A percentile compares a stretch with the other conserved stretches of the same genome.
Conservation (phyloP, 37 sponge, comb jelly and placozoan genomes). For the Spongilla lacustris region DNA sequence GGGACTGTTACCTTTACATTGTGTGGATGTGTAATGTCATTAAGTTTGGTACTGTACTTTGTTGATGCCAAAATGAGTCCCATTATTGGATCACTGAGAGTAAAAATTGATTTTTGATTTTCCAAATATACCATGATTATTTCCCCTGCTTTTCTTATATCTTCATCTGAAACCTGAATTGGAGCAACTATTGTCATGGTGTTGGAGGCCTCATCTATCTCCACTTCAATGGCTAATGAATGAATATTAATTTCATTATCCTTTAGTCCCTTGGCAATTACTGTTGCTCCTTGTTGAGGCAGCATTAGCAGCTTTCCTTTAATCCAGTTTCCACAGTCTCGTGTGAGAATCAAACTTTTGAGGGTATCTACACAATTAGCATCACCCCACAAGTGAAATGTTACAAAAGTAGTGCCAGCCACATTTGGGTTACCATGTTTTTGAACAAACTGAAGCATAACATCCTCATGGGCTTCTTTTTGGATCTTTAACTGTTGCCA, state of each 20-base stretch:
- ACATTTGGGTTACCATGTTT: not conserved
- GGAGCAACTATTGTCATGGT: constrained; percentile 8
- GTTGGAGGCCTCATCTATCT: constrained; percentile 7
- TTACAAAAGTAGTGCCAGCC: not conserved
- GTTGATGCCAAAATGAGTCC: constrained; percentile 21
- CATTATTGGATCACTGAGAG: constrained; percentile 36
- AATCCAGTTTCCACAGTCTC: constrained; percentile 8
- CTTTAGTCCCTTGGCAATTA: constrained; percentile 10
- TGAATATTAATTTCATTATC: constrained; percentile 14
- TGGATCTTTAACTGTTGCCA: constrained; percentile 43
- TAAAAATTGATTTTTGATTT: constrained; percentile 10
- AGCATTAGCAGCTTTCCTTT: not conserved
- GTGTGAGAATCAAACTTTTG: constrained; percentile 4
- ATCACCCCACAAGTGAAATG: not conserved
- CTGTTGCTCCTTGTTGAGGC: not conserved
- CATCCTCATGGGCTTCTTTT: constrained; percentile 13
- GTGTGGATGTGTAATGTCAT: not conserved
- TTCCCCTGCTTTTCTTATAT: constrained; percentile 33
- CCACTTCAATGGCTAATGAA: not conserved
- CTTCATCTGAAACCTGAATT: constrained; percentile 12
- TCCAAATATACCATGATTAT: constrained; percentile 25
- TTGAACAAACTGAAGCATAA: constrained; percentile 30
- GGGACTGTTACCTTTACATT: constrained; percentile 16
- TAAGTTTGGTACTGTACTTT: not conserved
- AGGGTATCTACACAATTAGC: constrained; percentile 5